Base-by-base conservation (phyloP, 2,888 invertebrate genomes). In the Microdon myrmicae region DNA sequence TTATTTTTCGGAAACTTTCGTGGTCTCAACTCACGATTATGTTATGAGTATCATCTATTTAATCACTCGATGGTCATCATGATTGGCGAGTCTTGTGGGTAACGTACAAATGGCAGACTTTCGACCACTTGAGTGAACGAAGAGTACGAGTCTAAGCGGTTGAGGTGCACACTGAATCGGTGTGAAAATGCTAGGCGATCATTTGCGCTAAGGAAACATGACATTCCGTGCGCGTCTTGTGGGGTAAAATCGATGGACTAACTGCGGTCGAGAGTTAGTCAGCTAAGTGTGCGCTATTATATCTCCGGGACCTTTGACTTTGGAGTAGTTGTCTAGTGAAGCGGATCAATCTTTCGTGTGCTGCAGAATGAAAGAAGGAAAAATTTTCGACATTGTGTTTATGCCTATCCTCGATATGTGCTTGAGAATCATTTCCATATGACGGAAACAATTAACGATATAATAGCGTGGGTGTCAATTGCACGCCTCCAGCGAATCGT, bases 41-140 rank as follows among this genome's bases (percentile, higher is more conserved):
- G 56, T 64, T 58, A 64, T 64, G 53, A 64, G 64, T 47, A 53
- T 47, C 64, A 58, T 64, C 64, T 53, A 64, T 53, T 64, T 64
- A 64, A 64, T 64, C 64, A 64, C 51, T 64, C 58, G 51, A 51
- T 58, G 64, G 51, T 58, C 64, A 58, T 64, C 64, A 64, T 58
- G 54, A 28, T 47, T 45, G 58, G 47, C 7, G 29, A 12, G 19
- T 29, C n/a, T 14, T 37, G 34, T 17, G 34, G 25, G 23, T 13
- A 37, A 5, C 13, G 14, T 23, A 12, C 13, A 9, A 23, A 9
- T 37, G 34, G 35, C 35, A 14, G 19, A n/a, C n/a, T n/a, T n/a
- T n/a, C 13, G 19, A 9, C 28, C 2, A 32, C 22, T 9, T 29
- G n/a, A 16, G 8, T 10, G 37, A 16, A 34, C 17, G 39, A 13